Evolutionary conservation across 2,797 vertebrate genomes (phyloP).

Genomic region (Pitangus sulphuratus): DNA sequence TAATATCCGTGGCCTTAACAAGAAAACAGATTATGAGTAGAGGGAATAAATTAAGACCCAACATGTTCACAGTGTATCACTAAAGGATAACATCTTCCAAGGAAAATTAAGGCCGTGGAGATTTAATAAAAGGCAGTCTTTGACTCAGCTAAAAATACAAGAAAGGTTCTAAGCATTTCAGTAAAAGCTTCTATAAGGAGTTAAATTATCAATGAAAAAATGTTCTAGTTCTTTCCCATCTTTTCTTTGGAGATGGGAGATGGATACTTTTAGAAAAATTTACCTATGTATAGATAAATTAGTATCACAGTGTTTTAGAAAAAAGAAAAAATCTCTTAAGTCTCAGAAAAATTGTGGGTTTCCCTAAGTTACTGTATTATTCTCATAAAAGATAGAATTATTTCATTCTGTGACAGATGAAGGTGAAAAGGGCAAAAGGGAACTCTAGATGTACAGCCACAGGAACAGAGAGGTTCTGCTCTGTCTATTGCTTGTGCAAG

Average conservation of each 20-base stretch:
- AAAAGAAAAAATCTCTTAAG: background rate
- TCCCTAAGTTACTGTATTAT: background rate
- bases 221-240: background rate
- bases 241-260: background rate
- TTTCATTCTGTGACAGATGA: background rate
- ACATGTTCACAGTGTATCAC: background rate
- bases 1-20: background rate
- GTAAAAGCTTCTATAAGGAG: constrained; percentile 1
- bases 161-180: background rate
- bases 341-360: background rate
- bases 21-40: background rate
- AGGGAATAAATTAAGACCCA: background rate
- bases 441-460: background rate
- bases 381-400: background rate
- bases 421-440: background rate
- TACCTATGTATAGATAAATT: background rate
- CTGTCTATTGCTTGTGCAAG: background rate
- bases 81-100: background rate
- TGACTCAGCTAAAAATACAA: background rate
- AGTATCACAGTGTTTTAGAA: background rate
- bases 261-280: background rate
- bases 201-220: background rate
- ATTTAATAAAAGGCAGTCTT: background rate
- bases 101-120: background rate
- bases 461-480: background rate